A percentile compares a stretch with the other conserved stretches of the same genome.
These are phyloP conservation scores for Deilephila elpenor DNA, from an alignment of 2,888 invertebrate species.

Conservation along the genomic window DNA sequence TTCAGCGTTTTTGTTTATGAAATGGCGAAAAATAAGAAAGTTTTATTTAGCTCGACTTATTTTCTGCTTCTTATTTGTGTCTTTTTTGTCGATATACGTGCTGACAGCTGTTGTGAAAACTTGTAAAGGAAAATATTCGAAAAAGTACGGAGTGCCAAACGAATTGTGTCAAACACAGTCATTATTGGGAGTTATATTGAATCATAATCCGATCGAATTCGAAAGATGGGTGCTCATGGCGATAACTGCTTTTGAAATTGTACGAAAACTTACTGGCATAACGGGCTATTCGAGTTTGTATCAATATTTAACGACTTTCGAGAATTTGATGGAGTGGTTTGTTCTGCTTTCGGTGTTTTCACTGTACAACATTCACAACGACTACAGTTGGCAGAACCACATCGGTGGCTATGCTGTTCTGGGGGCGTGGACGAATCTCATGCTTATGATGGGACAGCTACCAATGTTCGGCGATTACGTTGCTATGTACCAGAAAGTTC, in stretches of 20 bases:
- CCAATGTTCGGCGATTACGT: slow-evolving; percentile 96
- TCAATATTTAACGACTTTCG: slow-evolving; percentile 92
- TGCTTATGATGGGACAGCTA: slow-evolving; percentile 94
- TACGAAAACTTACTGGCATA: slow-evolving; percentile 91
- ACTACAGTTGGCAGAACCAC: slow-evolving; percentile 94
- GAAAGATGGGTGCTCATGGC: slow-evolving; percentile 91
- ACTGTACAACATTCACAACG: slow-evolving; percentile 90
- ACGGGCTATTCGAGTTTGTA: slow-evolving; percentile 91
- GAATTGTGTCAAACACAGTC: slow-evolving; percentile 90
- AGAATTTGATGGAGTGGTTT: slow-evolving; percentile 94
- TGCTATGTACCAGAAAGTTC: slow-evolving; percentile 94
- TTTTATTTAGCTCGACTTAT: slow-evolving; percentile 92
- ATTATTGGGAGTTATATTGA: slow-evolving; percentile 88
- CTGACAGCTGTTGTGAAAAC: slow-evolving; percentile 90
- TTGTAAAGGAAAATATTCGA: slow-evolving; percentile 82
- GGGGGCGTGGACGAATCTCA: slow-evolving; percentile 94
- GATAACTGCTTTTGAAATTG: slow-evolving; percentile 90
- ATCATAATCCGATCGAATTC: slow-evolving; percentile 91
- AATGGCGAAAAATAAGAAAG: slow-evolving; percentile 95
- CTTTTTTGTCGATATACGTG: slow-evolving; percentile 91
- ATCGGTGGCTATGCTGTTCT: slow-evolving; percentile 94
- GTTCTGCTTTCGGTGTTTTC: slow-evolving; percentile 93
- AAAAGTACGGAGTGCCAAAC: slow-evolving; percentile 84
- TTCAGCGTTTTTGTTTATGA: slow-evolving; percentile 93
- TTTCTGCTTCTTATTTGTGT: slow-evolving; percentile 91